Base-by-base conservation (phyloP, 2,113 vertebrate species). In the Recurvirostra avosetta region DNA sequence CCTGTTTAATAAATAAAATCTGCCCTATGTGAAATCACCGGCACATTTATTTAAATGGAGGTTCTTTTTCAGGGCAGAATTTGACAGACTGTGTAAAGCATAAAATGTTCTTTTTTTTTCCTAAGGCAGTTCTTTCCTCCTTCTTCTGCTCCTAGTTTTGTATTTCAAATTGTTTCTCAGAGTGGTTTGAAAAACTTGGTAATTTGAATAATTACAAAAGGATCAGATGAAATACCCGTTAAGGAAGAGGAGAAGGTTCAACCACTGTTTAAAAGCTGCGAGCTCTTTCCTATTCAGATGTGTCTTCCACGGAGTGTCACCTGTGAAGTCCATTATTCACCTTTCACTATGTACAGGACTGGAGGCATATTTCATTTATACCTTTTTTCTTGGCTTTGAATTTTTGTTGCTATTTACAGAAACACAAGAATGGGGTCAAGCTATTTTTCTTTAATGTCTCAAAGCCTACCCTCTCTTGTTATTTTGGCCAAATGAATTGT, bases 1-100 rank as follows among this genome's bases (percentile, higher is more conserved):
- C 25, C 38, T 73, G 41, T 85, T 62, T 72, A 93, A 92, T 58
- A 94, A 95, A 92, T 58, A 90, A 82, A 92, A 89, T 63, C 55
- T 84, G 55, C 77, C 47, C 76, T 87, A 40, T 0, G 6, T 73
- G 63, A 76, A 93, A 62, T 79, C 75, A 90, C 32, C 47, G 45
- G 43, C 20, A 63, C 3, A 1, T 92, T 95, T 88, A 81, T 58
- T 87, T 81, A 50, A 81, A 84, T 1, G 58, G 50, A 88, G 7
- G 13, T 62, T 73, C 25, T 93, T 88, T 75, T 67, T 84, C 61
- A 89, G 80, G 72, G 32, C 59, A 86, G 38, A 92, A 86, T 58
- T 73, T 92, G 47, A 72, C 66, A 88, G 52, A 16, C 22, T 15
- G 5, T 41, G 29, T 88, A 85, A 67, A 92, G 55, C 41, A 36